Evolutionary conservation across 2,797 vertebrate species (phyloP).

Genomic region (Clarias fuscus): DNA sequence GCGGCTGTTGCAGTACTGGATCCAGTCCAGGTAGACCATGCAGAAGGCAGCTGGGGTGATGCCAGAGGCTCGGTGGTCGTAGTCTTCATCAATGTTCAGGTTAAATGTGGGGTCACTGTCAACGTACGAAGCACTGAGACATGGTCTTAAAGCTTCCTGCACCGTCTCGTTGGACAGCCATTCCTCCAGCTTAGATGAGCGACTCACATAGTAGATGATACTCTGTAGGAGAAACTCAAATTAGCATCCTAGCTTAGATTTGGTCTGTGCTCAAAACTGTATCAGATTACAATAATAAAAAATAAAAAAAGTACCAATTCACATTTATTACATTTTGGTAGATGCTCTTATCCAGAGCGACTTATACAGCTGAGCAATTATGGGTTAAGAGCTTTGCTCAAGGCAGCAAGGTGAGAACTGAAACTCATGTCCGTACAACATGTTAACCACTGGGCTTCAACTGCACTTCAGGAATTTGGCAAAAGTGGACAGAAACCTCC

Average conservation of each 20-base stretch:
- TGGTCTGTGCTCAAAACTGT: background rate
- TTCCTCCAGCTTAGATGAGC: slow-evolving; percentile 91
- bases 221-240: slow-evolving; percentile 74
- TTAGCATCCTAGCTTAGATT: slow-evolving; percentile 3
- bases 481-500: background rate
- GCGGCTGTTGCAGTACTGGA: slow-evolving; percentile 94
- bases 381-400: too few relatives aligned
- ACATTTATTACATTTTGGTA: too few relatives aligned
- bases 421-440: too few relatives aligned
- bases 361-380: too few relatives aligned
- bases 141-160: slow-evolving; percentile 88
- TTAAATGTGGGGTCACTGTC: slow-evolving; percentile 98
- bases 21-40: slow-evolving; percentile 93
- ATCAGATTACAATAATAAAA: background rate
- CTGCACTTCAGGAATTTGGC: too few relatives aligned
- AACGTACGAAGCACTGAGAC: slow-evolving; percentile 90
- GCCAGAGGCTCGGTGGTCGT: slow-evolving; percentile 93
- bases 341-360: too few relatives aligned
- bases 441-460: too few relatives aligned
- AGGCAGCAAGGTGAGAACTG: too few relatives aligned
- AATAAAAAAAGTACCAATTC: background rate
- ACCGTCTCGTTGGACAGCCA: slow-evolving; percentile 96
- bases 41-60: slow-evolving; percentile 97
- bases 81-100: slow-evolving; percentile 98
- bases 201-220: slow-evolving; percentile 96